Base-by-base conservation (phyloP, 2,113 vertebrate species). In the Aleadryas rufinucha region DNA sequence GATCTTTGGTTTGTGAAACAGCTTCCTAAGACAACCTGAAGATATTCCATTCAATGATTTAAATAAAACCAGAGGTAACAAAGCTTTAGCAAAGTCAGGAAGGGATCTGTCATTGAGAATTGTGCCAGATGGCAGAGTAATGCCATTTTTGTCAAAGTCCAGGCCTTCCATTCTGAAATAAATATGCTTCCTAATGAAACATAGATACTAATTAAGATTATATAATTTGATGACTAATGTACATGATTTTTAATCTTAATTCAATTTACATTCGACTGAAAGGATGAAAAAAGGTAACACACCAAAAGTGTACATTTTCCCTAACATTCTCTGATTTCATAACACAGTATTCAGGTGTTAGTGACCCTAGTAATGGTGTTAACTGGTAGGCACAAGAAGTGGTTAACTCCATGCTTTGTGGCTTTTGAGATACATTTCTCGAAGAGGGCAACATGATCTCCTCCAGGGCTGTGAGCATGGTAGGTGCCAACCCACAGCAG, bases 31-130 rank as follows among this genome's bases (percentile, higher is more conserved):
- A 74, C 35, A 94, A 93, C 11, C 20, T 64, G 61, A 93, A 66
- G 78, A 71, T 44, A 87, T 42, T 21, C 21, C 15, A 70, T 57
- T 56, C 71, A 50, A 37, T 77, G 30, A 84, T 27, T 66, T 66
- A 89, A 85, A 84, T 77, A 84, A 93, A 93, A 84, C 15, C 35
- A 72, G 41, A 84, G 19, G 39, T 50, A 90, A 87, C 28, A 74
- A 92, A 86, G 71, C 31, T 49, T 80, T 80, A 60, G 30, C 27
- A 59, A 91, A 74, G 14, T 64, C 45, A 47, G 13, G 44, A 64
- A 53, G 6, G 11, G 28, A 86, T 83, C 13, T n/a, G 10, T 50
- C 54, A 31, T 65, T 84, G 28, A 39, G 35, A 56, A 27, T 49
- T 80, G 53, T 8, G 45, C 26, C 85, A 74, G 37, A 42, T 24